These are phyloP conservation scores for Paragorgia papillata DNA, from an alignment of 92 coral and sea anemone species.

Conservation along the genomic window DNA sequence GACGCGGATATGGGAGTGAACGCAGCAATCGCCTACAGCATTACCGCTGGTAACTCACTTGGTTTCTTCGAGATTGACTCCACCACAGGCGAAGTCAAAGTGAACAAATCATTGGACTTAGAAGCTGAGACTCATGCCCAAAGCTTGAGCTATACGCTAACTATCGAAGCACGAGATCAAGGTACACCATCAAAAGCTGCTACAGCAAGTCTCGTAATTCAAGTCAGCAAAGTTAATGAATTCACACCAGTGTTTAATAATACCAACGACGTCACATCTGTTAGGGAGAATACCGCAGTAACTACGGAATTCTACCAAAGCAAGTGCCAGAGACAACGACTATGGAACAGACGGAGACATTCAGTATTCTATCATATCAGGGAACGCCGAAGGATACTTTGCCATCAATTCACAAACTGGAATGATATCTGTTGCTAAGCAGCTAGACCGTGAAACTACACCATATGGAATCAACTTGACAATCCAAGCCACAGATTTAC, in stretches of 20 bases:
- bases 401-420: slow-evolving; percentile 69
- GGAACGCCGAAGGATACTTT: slow-evolving; percentile 71
- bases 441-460: slow-evolving; percentile 68
- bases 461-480: slow-evolving; percentile 21
- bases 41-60: slow-evolving; percentile 71
- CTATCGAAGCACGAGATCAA: slow-evolving; percentile 61
- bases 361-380: slow-evolving; percentile 48
- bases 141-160: slow-evolving; percentile 58
- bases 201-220: slow-evolving; percentile 57
- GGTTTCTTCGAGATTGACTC: slow-evolving; percentile 72
- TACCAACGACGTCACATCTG: slow-evolving; percentile 51
- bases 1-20: slow-evolving; percentile 78
- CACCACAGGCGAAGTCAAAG: slow-evolving; percentile 70
- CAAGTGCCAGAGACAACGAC: slow-evolving; percentile 5
- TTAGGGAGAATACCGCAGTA: slow-evolving; percentile 58
- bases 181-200: slow-evolving; percentile 61
- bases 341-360: slow-evolving; percentile 20
- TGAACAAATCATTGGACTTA: slow-evolving; percentile 67
- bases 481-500: slow-evolving; percentile 55
- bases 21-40: slow-evolving; percentile 63
- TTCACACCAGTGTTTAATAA: slow-evolving; percentile 75
- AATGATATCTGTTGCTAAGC: slow-evolving; percentile 52
- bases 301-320: slow-evolving; percentile 21
- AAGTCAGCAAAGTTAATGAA: slow-evolving; percentile 68
- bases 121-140: slow-evolving; percentile 62